A percentile compares a stretch with the other conserved stretches of the same genome.
Evolutionary conservation across 2,113 vertebrate genomes (phyloP).

Genomic region (Grammomys surdaster): DNA sequence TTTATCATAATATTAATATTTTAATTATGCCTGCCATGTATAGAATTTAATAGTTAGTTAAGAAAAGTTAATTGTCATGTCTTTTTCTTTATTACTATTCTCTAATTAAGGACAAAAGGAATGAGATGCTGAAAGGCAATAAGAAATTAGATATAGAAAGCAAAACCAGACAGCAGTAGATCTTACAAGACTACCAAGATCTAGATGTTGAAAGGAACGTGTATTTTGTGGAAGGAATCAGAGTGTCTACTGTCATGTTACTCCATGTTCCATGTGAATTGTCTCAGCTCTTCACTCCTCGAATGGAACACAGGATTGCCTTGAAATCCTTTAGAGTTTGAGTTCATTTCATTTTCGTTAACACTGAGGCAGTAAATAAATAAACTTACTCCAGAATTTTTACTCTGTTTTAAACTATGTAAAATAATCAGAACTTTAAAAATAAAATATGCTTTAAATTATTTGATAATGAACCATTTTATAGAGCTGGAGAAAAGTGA

Average conservation of each 20-base stretch:
- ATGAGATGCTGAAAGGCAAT: not conserved
- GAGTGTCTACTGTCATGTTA: not conserved
- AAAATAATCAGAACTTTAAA: not conserved
- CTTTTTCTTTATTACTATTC: not conserved
- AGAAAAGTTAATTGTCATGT: not conserved
- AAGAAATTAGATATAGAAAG: not conserved
- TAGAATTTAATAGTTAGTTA: not conserved
- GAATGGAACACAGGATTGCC: not conserved
- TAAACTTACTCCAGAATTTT: not conserved
- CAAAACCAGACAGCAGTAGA: not conserved
- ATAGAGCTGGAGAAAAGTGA: not conserved
- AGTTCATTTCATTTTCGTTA: not conserved
- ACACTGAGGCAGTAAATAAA: not conserved
- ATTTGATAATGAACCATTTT: not conserved
- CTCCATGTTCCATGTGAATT: not conserved
- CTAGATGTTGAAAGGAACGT: not conserved
- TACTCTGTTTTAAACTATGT: slow-evolving; percentile 1
- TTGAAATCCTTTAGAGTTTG: not conserved
- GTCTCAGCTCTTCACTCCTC: not conserved
- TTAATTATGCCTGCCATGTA: not conserved
- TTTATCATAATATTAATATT: not conserved
- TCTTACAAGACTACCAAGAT: not conserved
- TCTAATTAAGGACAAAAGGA: not conserved
- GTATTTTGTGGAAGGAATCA: not conserved
- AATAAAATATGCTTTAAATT: slow-evolving; percentile 15